Conservation (phyloP, 2,797 vertebrate species). For the Hirundo rustica region DNA sequence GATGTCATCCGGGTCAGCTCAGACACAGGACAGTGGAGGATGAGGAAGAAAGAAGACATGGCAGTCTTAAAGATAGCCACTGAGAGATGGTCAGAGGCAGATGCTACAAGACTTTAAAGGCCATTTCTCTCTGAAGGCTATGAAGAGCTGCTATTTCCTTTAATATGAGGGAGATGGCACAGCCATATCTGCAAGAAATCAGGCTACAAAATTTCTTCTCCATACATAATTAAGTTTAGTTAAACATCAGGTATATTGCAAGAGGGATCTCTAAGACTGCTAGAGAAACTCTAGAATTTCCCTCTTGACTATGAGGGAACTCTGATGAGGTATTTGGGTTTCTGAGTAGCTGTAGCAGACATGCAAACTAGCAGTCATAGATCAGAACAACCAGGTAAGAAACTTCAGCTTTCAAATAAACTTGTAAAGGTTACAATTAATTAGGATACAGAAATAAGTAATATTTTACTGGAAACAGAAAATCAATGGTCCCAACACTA, state of each 20-base stretch:
- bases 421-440: neutral
- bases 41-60: neutral
- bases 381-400: neutral
- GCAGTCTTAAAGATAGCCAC: neutral
- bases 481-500: neutral
- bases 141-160: neutral
- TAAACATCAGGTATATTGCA: neutral
- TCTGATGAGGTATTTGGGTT: neutral
- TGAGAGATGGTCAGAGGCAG: neutral
- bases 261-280: neutral
- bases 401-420: neutral
- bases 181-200: neutral
- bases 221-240: neutral
- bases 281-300: neutral
- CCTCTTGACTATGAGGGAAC: neutral
- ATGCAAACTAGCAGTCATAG: neutral
- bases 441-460: neutral
- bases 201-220: neutral
- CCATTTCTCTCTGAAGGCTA: neutral
- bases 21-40: neutral
- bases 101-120: neutral
- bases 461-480: neutral
- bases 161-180: neutral
- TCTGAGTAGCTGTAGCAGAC: neutral
- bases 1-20: neutral